Percentiles rank a stretch among this genome's conserved stretches.
These are phyloP conservation scores for Boloria selene DNA, from an alignment of 2,888 invertebrate species.

Conservation along the genomic window DNA sequence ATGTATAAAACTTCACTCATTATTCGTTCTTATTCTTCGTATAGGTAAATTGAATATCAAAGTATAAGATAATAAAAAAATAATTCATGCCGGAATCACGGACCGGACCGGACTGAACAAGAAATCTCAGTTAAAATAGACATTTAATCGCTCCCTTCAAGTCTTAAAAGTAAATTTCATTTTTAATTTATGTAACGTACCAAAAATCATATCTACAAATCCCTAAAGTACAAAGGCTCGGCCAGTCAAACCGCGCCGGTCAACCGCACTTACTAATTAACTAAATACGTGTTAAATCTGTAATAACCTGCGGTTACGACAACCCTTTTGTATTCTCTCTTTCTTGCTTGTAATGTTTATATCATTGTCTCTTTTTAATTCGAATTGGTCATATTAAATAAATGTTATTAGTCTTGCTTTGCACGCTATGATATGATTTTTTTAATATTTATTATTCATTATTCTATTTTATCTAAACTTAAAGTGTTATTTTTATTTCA, in stretches of 20 bases:
- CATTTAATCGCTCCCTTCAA: too few relatives aligned
- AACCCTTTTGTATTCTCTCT: conserved; percentile 64
- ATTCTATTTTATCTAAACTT: too few relatives aligned
- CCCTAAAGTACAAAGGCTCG: conserved; percentile 56
- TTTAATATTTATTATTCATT: too few relatives aligned
- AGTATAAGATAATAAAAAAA: too few relatives aligned
- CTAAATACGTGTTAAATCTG: conserved; percentile 80
- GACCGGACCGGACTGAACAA: too few relatives aligned
- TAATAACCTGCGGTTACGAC: conserved; percentile 76
- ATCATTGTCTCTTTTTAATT: conserved; percentile 49
- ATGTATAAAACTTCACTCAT: too few relatives aligned
- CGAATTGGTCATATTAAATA: conserved; percentile 10
- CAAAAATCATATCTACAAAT: conserved; percentile 74
- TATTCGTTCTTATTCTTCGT: too few relatives aligned
- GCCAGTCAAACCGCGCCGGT: conserved; percentile 60
- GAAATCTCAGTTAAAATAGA: too few relatives aligned
- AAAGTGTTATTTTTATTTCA: too few relatives aligned
- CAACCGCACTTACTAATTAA: conserved; percentile 80
- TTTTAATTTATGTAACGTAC: conserved; percentile 70
- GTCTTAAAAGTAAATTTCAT: background rate
- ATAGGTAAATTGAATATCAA: too few relatives aligned
- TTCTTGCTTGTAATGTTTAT: conserved; percentile 44
- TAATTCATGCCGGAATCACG: too few relatives aligned
- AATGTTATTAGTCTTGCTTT: background rate
- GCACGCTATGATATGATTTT: background rate